A percentile compares a stretch with the other conserved stretches of the same genome.
phyloP scores from a whole-genome alignment of 1,140 invertebrate species.

The Achroia grisella region DNA sequence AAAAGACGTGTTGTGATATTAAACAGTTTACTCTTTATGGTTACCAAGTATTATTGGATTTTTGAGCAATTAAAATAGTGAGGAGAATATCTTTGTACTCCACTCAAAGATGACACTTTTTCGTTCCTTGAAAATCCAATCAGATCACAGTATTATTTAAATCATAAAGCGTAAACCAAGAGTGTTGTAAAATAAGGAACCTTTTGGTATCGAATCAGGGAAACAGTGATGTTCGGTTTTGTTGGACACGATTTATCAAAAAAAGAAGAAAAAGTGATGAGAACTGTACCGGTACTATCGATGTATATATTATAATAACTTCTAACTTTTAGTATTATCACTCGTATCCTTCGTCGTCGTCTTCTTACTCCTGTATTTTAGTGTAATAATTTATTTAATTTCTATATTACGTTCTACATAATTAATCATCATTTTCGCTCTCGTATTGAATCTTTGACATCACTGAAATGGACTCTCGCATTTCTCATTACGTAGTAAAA shows the following conservation, averaged over 20 bases:
- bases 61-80: no score
- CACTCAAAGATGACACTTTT: no score
- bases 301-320: conserved; percentile 24
- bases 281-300: conserved; percentile 22
- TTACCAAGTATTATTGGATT: no score
- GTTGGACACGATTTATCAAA: background rate
- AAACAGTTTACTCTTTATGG: no score
- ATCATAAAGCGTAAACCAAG: no score
- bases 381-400: conserved; percentile 26
- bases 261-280: conserved; percentile 4
- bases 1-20: background rate
- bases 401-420: conserved; percentile 33
- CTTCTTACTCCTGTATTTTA: conserved; percentile 12
- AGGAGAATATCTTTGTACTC: no score
- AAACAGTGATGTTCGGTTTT: background rate
- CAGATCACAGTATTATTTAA: no score
- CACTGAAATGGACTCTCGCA: conserved; percentile 44
- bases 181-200: no score
- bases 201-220: no score
- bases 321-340: background rate
- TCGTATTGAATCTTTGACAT: conserved; percentile 32
- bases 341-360: conserved; percentile 1
- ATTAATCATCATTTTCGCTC: conserved; percentile 16
- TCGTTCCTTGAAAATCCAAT: no score
- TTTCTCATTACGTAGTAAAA: conserved; percentile 62